Percentiles rank a stretch among this genome's conserved stretches.
Conservation (phyloP, 2,797 vertebrate genomes). For the Geotrypetes seraphini region DNA sequence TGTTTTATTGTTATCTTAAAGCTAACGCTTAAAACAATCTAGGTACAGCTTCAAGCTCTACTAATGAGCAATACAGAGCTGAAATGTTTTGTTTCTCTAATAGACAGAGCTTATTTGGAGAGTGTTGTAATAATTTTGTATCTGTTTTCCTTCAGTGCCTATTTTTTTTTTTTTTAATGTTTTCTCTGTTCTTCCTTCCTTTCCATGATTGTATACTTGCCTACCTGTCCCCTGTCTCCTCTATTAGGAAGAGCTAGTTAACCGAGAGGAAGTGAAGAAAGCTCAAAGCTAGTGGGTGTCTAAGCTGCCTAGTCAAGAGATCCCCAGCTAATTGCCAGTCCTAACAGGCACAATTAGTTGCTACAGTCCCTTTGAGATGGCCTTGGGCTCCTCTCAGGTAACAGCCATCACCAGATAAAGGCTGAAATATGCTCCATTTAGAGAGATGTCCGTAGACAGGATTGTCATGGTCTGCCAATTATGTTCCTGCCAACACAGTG, state of each 20-base stretch:
- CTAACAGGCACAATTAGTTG: slow-evolving; percentile 65
- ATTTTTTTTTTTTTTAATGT: not conserved
- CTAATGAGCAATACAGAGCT: not conserved
- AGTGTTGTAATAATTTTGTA: not conserved
- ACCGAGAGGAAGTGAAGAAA: slow-evolving; percentile 39
- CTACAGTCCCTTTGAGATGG: slow-evolving; percentile 66
- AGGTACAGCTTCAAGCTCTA: slow-evolving; percentile 1
- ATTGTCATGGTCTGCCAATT: slow-evolving; percentile 65
- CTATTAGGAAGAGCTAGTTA: slow-evolving; percentile 46
- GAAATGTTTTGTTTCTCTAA: not conserved
- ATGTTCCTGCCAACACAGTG: slow-evolving; percentile 49
- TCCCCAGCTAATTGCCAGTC: slow-evolving; percentile 62
- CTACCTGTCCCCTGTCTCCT: slow-evolving; percentile 39
- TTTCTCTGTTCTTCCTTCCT: slow-evolving; percentile 3
- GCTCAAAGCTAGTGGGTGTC: slow-evolving; percentile 53
- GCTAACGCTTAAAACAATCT: slow-evolving; percentile 6
- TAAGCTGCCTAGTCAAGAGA: slow-evolving; percentile 43
- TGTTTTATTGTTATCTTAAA: slow-evolving; percentile 50
- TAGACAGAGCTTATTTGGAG: slow-evolving; percentile 1
- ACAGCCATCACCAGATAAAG: slow-evolving; percentile 60
- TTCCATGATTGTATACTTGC: slow-evolving; percentile 1
- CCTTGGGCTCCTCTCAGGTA: slow-evolving; percentile 57
- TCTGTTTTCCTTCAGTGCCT: not conserved
- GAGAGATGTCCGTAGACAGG: slow-evolving; percentile 58
- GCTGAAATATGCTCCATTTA: slow-evolving; percentile 52